Evolutionary conservation across 2,888 invertebrate genomes (phyloP), one percentile per base, ranked within the genome.

Genomic region (Phasia obesa): DNA sequence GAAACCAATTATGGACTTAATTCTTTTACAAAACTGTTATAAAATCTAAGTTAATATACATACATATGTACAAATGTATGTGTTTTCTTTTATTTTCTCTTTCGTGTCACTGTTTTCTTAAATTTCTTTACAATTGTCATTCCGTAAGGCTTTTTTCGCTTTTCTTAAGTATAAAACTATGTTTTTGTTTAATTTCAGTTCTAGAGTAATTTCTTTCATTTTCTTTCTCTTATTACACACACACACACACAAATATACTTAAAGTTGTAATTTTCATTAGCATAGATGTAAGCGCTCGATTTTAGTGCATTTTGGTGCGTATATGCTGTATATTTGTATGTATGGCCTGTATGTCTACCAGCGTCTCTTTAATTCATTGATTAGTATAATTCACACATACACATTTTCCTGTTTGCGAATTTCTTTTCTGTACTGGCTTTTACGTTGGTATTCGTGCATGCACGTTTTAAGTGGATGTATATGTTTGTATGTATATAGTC

Each of bases 321-420:
- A 47, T 9, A 17, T 44, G n/a, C 13, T n/a, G 17, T 44, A 44
- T n/a, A 42, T 42, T 3, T 38, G 38, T 38, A 38, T 38, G 38
- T 38, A 38, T 13, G 38, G 4, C 11, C 4, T n/a, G 5, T n/a
- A 47, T 69, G 38, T 53, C 62, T 65, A 70, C 42, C 47, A 44
- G 84, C 60, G 53, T 85, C 87, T 55, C 55, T 89, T 89, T 89
- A 89, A 89, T 90, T 90, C 90, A 90, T 89, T 89, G 89, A 89
- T 89, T 89, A 89, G 88, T 88, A 84, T 87, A 80, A 87, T 87
- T 86, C 42, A 69, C 31, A 76, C 44, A 60, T 42, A 6, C 17
- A 67, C n/a, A 44, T 31, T 31, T 31, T 17, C 27, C 44, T 21
- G 27, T 74, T 55, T 19, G 51, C 25, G 17, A 42, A 31, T 38